phyloP scores from a whole-genome alignment of 2,797 vertebrate genomes.

The Pangasius mekongensis region DNA sequence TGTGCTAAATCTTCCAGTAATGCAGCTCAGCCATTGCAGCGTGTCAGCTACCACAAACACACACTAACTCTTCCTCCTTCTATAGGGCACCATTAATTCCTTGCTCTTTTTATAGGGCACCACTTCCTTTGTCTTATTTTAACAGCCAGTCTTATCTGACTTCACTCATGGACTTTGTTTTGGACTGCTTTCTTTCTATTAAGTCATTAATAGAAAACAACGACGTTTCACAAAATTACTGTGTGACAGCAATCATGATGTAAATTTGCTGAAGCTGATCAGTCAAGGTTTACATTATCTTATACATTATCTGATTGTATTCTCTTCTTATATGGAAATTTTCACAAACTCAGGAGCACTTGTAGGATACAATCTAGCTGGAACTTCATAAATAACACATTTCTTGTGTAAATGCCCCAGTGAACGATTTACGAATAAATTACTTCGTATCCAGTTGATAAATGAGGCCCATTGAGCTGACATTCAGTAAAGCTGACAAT shows the following conservation, averaged over 20 bases:
- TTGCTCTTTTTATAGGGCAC: not conserved
- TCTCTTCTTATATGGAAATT: not conserved
- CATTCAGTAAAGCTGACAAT: not conserved
- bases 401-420: not conserved
- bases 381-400: not conserved
- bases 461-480: not conserved
- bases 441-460: not conserved
- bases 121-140: not conserved
- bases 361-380: not conserved
- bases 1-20: not conserved
- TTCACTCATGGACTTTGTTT: not conserved
- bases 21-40: not conserved
- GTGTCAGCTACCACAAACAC: not conserved
- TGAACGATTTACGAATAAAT: slow-evolving; percentile 4
- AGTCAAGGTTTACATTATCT: not conserved
- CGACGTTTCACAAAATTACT: not conserved
- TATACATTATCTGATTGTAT: not conserved
- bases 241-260: not conserved
- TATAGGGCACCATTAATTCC: not conserved
- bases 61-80: not conserved
- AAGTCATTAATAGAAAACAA: not conserved
- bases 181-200: no score
- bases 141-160: not conserved
- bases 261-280: not conserved
- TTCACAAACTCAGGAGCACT: not conserved